Conservation (phyloP, 2,113 vertebrate species). For the Eubucco bourcierii region DNA sequence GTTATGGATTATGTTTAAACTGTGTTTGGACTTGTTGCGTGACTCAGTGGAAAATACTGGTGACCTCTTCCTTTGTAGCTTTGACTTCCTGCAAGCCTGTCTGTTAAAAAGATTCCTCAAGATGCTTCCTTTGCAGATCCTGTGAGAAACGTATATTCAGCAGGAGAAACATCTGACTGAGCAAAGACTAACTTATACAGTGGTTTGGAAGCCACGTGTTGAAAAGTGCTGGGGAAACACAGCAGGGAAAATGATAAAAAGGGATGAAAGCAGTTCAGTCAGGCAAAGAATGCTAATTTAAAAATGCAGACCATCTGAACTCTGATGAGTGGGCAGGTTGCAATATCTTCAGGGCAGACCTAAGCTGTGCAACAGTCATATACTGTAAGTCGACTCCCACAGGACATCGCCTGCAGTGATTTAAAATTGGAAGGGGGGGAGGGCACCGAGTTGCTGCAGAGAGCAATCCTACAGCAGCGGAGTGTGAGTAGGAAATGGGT, state of each 20-base stretch:
- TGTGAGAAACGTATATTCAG: slow-evolving; percentile 40
- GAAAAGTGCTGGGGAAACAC: slow-evolving; percentile 40
- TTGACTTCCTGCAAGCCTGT: slow-evolving; percentile 17
- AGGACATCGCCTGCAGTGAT: slow-evolving; percentile 1
- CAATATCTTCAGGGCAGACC: neutral
- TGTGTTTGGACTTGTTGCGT: neutral
- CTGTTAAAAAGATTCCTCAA: slow-evolving; percentile 30
- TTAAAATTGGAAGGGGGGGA: neutral
- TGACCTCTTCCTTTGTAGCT: slow-evolving; percentile 24
- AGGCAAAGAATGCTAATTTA: slow-evolving; percentile 1
- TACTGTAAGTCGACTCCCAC: neutral
- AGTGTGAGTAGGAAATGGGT: slow-evolving; percentile 24
- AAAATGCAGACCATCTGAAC: slow-evolving; percentile 40
- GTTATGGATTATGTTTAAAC: neutral
- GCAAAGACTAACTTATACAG: slow-evolving; percentile 34
- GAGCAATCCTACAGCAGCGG: neutral
- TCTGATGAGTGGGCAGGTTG: neutral
- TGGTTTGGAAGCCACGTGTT: slow-evolving; percentile 59
- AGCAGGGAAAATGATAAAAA: slow-evolving; percentile 9
- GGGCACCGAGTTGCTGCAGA: neutral
- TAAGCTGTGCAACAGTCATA: neutral
- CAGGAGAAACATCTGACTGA: slow-evolving; percentile 52
- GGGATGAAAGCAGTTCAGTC: slow-evolving; percentile 12
- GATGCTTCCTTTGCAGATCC: slow-evolving; percentile 29
- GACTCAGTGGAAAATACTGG: slow-evolving; percentile 26